Base-by-base conservation (phyloP, 64 coral and sea anemone genomes). In the Orbicella faveolata region DNA sequence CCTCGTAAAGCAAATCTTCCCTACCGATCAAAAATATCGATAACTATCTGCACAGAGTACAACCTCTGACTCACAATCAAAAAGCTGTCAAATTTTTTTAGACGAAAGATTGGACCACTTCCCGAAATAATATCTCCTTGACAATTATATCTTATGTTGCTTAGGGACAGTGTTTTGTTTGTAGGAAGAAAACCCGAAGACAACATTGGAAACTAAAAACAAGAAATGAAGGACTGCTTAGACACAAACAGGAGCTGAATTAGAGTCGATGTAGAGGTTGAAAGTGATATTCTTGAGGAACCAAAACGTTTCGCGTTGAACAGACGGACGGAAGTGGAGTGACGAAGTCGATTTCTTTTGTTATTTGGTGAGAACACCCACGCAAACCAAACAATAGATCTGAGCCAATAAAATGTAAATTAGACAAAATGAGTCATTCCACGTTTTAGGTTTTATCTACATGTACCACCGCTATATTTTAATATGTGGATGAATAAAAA, bases 371-470 rank as follows among this genome's bases (percentile, higher is more conserved):
- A 78, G 39, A 17, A 57, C 25, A 3, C 21, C 48, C 6, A 57
- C 77, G 23, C 21, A 54, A 44, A 12, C 21, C 9, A 79, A 61
- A 59, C 77, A 79, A 79, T 12, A 30, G 77, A 79, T n/a, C n/a
- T 79, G 52, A 79, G 52, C 77, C 48, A 30, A 79, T 79, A 79
- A 79, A 79, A 79, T 79, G 77, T 26, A 52, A 79, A 79, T 79
- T 21, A 79, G 52, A 2, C 9, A 33, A 79, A 79, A 79, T 79
- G 39, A 79, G 6, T 59, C 48, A 55, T 23, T 34, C 77, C 21
- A 52, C 52, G n/a, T 26, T 20, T 54, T 61, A 11, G 51, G 51
- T 52, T 59, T 25, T 79, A 59, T 78, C 75, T 17, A 48, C 44
- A 48, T 48, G 44, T 48, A 23, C 2, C 37, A 48, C 9, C 52